Base-by-base conservation (phyloP, 1,140 invertebrate species). In the Bombus sylvicola region DNA sequence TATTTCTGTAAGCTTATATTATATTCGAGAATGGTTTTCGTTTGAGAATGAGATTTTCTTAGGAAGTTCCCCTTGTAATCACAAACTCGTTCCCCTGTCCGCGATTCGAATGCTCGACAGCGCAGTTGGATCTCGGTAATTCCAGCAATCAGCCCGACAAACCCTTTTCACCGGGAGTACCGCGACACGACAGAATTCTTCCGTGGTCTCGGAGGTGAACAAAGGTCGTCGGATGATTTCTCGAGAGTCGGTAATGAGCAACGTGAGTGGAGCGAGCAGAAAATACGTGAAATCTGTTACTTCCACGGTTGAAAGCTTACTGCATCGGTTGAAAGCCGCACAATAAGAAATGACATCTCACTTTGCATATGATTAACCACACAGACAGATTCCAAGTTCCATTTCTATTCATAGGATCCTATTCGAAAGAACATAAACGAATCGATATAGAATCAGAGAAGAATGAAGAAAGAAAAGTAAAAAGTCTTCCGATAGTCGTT, bases 61-160 rank as follows among this genome's bases (percentile, higher is more conserved):
- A 31, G 62, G 18, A n/a, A 53, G 53, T 78, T 83, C 76, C 81
- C 34, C 59, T 64, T 41, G 28, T n/a, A 79, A 79, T 66, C 62
- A 9, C 39, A 34, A 41, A 9, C 22, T 43, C n/a, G 84, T 69
- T 53, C 81, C 72, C n/a, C 66, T 37, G 37, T 89, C 31, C 75
- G 37, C 72, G 84, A 81, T 81, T 69, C 83, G 78, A 66, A 75
- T 66, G 71, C 43, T 75, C 57, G 22, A 22, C 84, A 64, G 34
- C 37, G 77, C 62, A 25, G 41, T 59, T 47, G 74, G 75, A 80
- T 86, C 75, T 12, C 74, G 66, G 69, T 66, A 82, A 89, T 87
- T 83, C 59, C 77, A 69, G 88, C 88, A 90, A 90, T 90, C 88
- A 90, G 81, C 81, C 82, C 75, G 85, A 66, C 80, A 74, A 88